Evolutionary conservation across 1,140 invertebrate genomes (phyloP), one percentile per base, ranked within the genome.

Genomic region (Andricus grossulariae): DNA sequence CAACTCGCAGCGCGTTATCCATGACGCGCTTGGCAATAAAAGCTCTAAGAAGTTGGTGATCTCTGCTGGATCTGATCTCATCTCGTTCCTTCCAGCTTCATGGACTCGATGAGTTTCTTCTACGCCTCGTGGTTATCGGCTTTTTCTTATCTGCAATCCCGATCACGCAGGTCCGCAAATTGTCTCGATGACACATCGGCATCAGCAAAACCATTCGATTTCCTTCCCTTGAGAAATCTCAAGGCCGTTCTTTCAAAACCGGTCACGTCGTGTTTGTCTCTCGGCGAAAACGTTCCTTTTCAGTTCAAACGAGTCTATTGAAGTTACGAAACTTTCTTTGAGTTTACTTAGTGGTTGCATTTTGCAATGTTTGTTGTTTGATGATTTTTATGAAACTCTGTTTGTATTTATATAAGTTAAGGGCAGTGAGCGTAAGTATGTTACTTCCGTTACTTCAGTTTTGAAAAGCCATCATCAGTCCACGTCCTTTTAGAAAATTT

Each of bases 1-100:
- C 50, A 76, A 74, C 74, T 77, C 71, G 71, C 73, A 73, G 79
- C 18, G 39, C 10, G 16, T 16, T 32, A 16, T 70, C 72, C 50
- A 50, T 32, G 51, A 71, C 12, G 49, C 50, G 71, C 6, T 66
- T 55, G 49, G 15, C 54, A 73, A 75, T 60, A 66, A 66, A 72
- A 60, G 57, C 49, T 57, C 50, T 49, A 49, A 13, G 39, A 72
- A 72, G 45, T 60, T 18, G 60, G 51, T 32, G 51, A 66, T 18
- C 6, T 15, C 12, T n/a, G 49, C n/a, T 45, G 55, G 72, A 52
- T 45, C 21, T 57, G 45, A 74, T 79, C 72, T 79, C 72, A 73
- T 66, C 71, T 32, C 15, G 50, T 39, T 72, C 11, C 50, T 73
- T 51, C 50, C 39, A 73, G 15, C 72, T 73, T 73, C 52, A 74